Conservation (phyloP, 2,797 vertebrate genomes). For the Lycodopsis pacificus region DNA sequence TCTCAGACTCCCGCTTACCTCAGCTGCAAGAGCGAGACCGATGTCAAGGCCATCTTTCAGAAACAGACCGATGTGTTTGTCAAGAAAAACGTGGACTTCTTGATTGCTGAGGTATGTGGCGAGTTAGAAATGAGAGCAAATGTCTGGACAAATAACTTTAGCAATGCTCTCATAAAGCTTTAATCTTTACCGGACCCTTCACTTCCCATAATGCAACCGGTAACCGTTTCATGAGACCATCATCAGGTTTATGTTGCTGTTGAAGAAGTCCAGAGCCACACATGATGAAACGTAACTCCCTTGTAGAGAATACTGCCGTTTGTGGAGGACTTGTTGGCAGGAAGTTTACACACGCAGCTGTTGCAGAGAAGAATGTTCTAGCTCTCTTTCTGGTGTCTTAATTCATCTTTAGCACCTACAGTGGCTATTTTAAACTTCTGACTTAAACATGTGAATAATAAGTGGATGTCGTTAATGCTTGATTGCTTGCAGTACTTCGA, state of each 20-base stretch:
- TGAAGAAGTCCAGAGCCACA: neutral
- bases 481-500: conserved; percentile 91
- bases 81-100: conserved; percentile 93
- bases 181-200: too few species aligned
- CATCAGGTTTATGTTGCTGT: neutral
- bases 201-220: neutral
- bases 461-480: neutral
- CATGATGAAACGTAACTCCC: neutral
- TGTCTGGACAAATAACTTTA: neutral
- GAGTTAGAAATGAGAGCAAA: neutral
- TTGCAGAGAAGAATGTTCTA: too few species aligned
- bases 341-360: neutral
- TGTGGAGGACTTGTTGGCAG: neutral
- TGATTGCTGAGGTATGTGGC: conserved; percentile 92
- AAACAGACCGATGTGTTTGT: conserved; percentile 93
- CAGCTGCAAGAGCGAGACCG: conserved; percentile 92
- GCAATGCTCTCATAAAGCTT: neutral
- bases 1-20: conserved; percentile 97
- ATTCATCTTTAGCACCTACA: neutral
- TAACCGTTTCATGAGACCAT: neutral
- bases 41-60: conserved; percentile 91
- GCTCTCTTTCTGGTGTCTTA: neutral
- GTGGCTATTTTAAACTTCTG: neutral
- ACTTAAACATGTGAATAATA: neutral
- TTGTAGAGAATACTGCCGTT: neutral